Evolutionary conservation across 1,140 invertebrate species (phyloP), one percentile per base, ranked within the genome.

Genomic region (Ostrea denselamellosa): DNA sequence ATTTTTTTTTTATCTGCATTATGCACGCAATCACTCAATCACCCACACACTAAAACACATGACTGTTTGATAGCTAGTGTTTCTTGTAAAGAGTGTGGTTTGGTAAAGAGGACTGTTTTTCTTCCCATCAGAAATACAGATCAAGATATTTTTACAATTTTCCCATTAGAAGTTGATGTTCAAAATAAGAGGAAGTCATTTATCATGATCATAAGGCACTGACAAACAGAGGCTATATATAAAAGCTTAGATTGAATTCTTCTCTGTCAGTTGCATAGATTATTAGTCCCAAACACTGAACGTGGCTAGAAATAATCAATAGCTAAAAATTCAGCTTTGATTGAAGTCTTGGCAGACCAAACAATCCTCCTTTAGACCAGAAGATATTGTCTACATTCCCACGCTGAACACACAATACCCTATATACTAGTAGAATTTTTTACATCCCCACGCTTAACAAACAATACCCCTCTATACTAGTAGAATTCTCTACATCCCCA

Each of bases 221-320:
- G 68, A 77, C 25, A 34, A 77, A 77, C 68, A 28, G 68, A 25
- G 9, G 68, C 68, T 77, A 77, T 34, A 77, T 77, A 28, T 34
- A 77, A 77, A 77, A 25, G 14, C 68, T 25, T 7, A 25, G 68
- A 3, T 25, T n/a, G 68, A 71, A 71, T 71, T 12, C 22, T 17
- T 77, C 68, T 77, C 68, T 10, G 9, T 77, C 34, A 44, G 25
- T 77, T 22, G 68, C 68, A 77, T 77, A 14, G 9, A 77, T 28
- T 28, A 77, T 77, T 25, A 28, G 68, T 25, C 56, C 68, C 25
- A 28, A 34, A 25, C 68, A 28, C 68, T 12, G 68, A 28, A 25
- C 9, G 7, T 34, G 25, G 3, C 25, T 34, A 77, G 10, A 28
- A 25, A 77, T 62, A 77, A 77, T 77, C 68, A 77, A 77, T 77